Evolutionary conservation across 2,797 vertebrate genomes (phyloP).

Genomic region (Pelochelys cantorii): DNA sequence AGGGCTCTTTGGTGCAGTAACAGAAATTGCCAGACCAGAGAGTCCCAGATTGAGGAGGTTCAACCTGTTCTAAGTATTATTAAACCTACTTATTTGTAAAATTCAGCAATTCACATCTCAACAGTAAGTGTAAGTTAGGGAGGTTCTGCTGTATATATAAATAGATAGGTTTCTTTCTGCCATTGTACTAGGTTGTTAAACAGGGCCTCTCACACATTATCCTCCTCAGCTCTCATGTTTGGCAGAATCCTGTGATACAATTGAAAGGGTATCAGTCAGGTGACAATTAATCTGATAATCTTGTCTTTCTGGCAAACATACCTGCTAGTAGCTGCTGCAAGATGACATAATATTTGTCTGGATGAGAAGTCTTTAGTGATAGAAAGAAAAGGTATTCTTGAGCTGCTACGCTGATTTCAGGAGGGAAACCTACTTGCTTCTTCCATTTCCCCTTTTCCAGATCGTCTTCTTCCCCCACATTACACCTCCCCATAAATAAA

Average conservation of each 20-base stretch:
- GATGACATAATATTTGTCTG: constrained; percentile 1
- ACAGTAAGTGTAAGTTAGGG: background rate
- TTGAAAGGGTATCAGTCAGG: background rate
- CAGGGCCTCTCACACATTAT: accelerated
- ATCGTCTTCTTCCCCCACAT: background rate
- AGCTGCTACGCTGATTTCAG: background rate
- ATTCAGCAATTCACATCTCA: background rate
- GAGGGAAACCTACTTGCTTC: background rate
- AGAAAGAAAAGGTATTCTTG: background rate
- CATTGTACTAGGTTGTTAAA: background rate
- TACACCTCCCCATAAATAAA: background rate
- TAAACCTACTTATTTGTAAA: background rate
- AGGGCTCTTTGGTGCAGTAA: too few species aligned
- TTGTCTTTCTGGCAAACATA: background rate
- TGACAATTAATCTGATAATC: background rate
- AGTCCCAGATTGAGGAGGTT: too few species aligned
- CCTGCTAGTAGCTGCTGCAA: background rate
- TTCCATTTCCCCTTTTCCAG: background rate
- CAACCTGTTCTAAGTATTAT: background rate
- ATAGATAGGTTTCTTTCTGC: background rate
- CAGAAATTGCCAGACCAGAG: too few species aligned
- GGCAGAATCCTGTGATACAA: background rate
- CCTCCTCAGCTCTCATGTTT: background rate
- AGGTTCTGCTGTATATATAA: background rate
- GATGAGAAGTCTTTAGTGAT: constrained; percentile 11